A percentile compares a stretch with the other conserved stretches of the same genome.
Evolutionary conservation across 2,797 vertebrate species (phyloP).

Genomic region (Argya squamiceps): DNA sequence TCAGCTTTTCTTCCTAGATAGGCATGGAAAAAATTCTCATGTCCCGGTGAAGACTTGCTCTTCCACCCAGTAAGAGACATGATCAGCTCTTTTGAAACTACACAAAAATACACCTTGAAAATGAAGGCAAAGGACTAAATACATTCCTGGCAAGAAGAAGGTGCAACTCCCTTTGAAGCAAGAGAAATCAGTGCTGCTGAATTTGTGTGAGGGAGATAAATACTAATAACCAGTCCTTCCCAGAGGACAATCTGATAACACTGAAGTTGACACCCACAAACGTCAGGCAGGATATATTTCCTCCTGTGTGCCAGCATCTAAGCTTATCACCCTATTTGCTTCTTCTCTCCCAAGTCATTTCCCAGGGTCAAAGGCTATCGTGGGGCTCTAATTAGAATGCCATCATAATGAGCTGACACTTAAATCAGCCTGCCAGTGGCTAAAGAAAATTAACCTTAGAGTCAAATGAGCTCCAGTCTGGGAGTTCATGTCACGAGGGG

Average conservation of each 20-base stretch:
- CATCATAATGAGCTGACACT: conserved; percentile 62
- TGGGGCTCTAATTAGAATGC: conserved; percentile 65
- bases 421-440: conserved; percentile 59
- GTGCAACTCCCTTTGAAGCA: conserved; percentile 36
- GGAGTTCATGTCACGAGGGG: conserved; percentile 16
- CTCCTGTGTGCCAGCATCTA: not conserved
- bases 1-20: not conserved
- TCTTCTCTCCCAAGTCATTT: conserved; percentile 55
- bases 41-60: not conserved
- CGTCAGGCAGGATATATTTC: conserved; percentile 8
- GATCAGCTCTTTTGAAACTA: not conserved
- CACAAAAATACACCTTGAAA: conserved; percentile 32
- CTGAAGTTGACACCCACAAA: conserved; percentile 40
- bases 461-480: conserved; percentile 43
- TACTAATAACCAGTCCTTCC: conserved; percentile 54
- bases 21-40: not conserved
- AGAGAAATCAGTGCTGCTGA: not conserved
- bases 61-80: not conserved
- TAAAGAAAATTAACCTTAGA: conserved; percentile 66
- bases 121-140: conserved; percentile 21
- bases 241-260: conserved; percentile 58
- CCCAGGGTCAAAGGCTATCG: conserved; percentile 50
- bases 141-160: conserved; percentile 10
- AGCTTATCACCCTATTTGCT: conserved; percentile 50
- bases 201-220: conserved; percentile 53